Evolutionary conservation across 2,797 vertebrate species (phyloP).

Genomic region (Hozukius guyotensis): DNA sequence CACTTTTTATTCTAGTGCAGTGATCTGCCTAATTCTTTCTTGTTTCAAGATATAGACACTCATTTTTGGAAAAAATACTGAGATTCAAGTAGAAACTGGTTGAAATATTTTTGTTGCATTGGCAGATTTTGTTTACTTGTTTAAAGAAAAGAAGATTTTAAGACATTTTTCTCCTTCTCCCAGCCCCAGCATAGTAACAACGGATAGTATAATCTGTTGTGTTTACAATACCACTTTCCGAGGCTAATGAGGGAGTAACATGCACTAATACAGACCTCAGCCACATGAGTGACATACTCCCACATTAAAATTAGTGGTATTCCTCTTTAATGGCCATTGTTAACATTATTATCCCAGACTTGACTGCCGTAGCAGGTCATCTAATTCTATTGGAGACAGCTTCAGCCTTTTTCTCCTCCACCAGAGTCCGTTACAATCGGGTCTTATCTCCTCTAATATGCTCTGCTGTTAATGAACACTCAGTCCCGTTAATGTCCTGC

Average conservation of each 20-base stretch:
- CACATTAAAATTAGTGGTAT: conserved; percentile 42
- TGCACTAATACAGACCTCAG: conserved; percentile 18
- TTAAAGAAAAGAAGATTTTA: neutral
- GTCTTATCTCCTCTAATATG: conserved; percentile 81
- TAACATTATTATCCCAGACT: conserved; percentile 64
- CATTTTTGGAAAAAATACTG: neutral
- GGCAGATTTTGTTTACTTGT: neutral
- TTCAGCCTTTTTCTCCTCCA: conserved; percentile 58
- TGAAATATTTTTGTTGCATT: neutral
- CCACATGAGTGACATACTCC: conserved; percentile 33
- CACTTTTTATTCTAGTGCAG: neutral
- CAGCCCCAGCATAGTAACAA: neutral
- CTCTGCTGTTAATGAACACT: conserved; percentile 81
- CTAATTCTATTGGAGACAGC: conserved; percentile 65
- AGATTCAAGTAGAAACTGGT: neutral
- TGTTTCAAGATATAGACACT: neutral
- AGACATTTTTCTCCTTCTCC: neutral
- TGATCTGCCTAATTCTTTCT: neutral
- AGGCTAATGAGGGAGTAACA: neutral
- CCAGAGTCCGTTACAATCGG: conserved; percentile 71
- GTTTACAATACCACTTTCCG: neutral
- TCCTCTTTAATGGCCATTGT: conserved; percentile 56
- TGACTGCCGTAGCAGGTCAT: conserved; percentile 68
- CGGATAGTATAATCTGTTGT: neutral
- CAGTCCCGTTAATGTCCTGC: conserved; percentile 79